phyloP scores from a whole-genome alignment of 2,888 invertebrate species.

The Drosophila ustulata region DNA sequence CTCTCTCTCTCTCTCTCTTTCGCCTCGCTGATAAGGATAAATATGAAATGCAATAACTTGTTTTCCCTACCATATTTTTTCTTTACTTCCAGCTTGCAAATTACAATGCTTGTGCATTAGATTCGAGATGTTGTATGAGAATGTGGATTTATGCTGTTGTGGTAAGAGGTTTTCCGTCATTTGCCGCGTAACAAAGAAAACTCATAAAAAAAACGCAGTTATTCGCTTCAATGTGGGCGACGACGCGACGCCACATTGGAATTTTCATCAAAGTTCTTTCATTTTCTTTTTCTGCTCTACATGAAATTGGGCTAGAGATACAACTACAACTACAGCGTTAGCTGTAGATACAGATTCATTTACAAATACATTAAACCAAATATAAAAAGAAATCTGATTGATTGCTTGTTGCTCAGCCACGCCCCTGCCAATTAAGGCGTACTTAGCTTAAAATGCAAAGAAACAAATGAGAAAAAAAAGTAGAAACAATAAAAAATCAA shows the following conservation, averaged over 20 bases:
- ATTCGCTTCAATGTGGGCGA: conserved; percentile 40
- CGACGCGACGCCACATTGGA: conserved; percentile 51
- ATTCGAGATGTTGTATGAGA: neutral
- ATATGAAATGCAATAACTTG: conserved; percentile 17
- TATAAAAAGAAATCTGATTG: conserved; percentile 49
- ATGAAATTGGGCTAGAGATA: conserved; percentile 2
- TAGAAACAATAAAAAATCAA: conserved; percentile 25
- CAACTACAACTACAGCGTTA: conserved; percentile 1
- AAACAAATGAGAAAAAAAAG: conserved; percentile 1
- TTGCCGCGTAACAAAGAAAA: conserved; percentile 25
- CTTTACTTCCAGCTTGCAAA: neutral
- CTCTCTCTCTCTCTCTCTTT: neutral
- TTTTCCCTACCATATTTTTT: conserved; percentile 3
- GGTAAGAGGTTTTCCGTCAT: conserved; percentile 13
- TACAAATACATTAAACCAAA: neutral
- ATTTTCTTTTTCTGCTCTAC: neutral
- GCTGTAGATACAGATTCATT: neutral
- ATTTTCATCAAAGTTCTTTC: conserved; percentile 41
- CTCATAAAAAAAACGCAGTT: conserved; percentile 23
- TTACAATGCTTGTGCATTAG: conserved; percentile 11
- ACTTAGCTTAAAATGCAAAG: conserved; percentile 30
- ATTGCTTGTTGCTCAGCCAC: conserved; percentile 48
- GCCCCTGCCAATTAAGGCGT: conserved; percentile 62
- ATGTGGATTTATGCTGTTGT: neutral
- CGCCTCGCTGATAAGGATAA: conserved; percentile 16